These are phyloP conservation scores for Folsomia candida DNA, from an alignment of 2,888 invertebrate species.

Conservation along the genomic window DNA sequence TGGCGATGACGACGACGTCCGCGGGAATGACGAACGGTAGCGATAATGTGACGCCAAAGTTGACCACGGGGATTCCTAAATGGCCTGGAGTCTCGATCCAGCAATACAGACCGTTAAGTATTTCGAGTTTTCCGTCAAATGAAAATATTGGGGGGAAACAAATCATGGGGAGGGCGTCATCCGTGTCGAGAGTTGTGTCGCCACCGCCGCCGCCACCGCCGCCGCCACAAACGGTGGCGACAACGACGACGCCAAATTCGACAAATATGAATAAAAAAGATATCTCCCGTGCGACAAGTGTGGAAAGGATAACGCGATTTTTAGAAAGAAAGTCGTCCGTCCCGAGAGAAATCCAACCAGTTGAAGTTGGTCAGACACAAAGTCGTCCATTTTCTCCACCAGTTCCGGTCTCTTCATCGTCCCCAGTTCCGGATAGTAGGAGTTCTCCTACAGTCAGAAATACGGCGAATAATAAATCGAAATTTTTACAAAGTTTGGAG, in stretches of 20 bases:
- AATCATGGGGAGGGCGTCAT: conserved; percentile 13
- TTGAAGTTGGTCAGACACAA: background rate
- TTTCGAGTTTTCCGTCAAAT: conserved; percentile 37
- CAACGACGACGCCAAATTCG: background rate
- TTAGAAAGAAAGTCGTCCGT: conserved; percentile 45
- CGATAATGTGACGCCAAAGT: background rate
- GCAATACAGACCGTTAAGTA: conserved; percentile 43
- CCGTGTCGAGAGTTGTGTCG: conserved; percentile 29
- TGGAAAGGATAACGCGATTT: conserved; percentile 45
- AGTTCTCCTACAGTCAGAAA: background rate
- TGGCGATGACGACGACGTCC: background rate
- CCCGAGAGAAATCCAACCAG: conserved; percentile 31
- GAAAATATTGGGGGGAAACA: no score
- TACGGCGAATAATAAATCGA: conserved; percentile 55
- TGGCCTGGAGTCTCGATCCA: conserved; percentile 43
- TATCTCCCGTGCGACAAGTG: conserved; percentile 42
- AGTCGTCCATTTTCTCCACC: background rate
- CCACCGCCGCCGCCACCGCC: conserved; percentile 27
- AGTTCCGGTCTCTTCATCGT: background rate
- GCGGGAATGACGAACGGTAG: conserved; percentile 9
- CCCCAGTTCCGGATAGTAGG: background rate
- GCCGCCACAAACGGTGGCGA: background rate
- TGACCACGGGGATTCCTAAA: conserved; percentile 30
- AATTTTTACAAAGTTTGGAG: conserved; percentile 71
- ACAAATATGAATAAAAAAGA: conserved; percentile 21